Base-by-base conservation (phyloP, 2,888 invertebrate genomes). In the Trissoscelio sp. region DNA sequence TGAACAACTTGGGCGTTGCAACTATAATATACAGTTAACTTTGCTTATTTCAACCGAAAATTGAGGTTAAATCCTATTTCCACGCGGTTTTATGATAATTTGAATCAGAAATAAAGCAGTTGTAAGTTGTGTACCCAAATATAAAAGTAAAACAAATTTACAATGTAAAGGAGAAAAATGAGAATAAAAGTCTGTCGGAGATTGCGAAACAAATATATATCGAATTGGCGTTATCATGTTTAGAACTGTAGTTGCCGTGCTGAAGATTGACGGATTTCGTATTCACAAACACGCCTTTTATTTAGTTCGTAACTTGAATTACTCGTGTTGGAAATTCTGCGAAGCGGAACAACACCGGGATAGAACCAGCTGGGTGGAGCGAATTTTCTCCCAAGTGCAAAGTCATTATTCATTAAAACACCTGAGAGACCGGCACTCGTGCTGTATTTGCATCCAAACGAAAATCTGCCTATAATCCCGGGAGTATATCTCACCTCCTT, bases 371-470 rank as follows among this genome's bases (percentile, higher is more conserved):
- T 78, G 78, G 57, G 64, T 72, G 72, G 57, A 72, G 79, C 73
- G 34, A 78, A 78, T 78, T 78, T 78, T 70, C 70, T 73, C 67
- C 67, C 79, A 67, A 73, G 66, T 79, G 79, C 67, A 73, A 74
- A 79, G 74, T 75, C 80, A 80, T 80, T 80, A 74, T 80, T 80
- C 74, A 80, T 80, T 80, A 75, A 75, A 75, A 72, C 80, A 72
- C 75, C 72, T 70, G 62, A 70, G 80, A 81, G 70, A 66, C 74
- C 64, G 51, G 48, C 72, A 42, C 60, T 75, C 70, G 46, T 34
- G 55, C 20, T 60, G 39, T 72, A 58, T 75, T 75, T 72, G 64
- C 70, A 53, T 58, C 66, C 58, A 64, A 75, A 75, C 80, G 69
- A 74, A 74, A 79, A 79, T 74, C 67, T 75, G 66, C 64, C 69